Percentiles rank a stretch among this genome's conserved stretches.
Evolutionary conservation across 2,113 vertebrate species (phyloP).

Genomic region (Myiopsitta monachus): DNA sequence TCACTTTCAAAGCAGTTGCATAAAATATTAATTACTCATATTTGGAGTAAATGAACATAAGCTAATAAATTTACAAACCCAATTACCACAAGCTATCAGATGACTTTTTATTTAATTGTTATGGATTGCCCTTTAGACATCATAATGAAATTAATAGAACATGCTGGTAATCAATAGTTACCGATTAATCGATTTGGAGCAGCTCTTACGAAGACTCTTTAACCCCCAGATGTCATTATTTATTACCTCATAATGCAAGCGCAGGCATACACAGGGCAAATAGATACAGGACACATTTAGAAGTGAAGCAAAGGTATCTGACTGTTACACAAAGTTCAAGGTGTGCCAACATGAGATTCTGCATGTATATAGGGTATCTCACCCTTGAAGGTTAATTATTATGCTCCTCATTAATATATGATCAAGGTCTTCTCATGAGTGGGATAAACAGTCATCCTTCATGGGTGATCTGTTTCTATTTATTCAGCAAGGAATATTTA

Average conservation of each 20-base stretch:
- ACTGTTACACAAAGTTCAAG: conserved; percentile 43
- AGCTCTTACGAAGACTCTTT: conserved; percentile 37
- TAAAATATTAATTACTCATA: conserved; percentile 62
- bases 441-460: conserved; percentile 52
- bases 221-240: conserved; percentile 47
- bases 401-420: conserved; percentile 54
- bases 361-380: conserved; percentile 43
- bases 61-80: conserved; percentile 63
- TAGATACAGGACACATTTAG: neutral
- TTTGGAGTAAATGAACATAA: conserved; percentile 61
- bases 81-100: conserved; percentile 58
- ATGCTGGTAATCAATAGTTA: conserved; percentile 55
- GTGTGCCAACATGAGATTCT: conserved; percentile 18
- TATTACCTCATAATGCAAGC: neutral
- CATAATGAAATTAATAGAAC: conserved; percentile 65
- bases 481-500: conserved; percentile 33
- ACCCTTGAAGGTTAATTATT: conserved; percentile 62
- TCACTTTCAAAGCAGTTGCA: conserved; percentile 42
- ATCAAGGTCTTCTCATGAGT: conserved; percentile 47
- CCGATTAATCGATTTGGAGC: conserved; percentile 63
- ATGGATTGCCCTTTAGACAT: conserved; percentile 63
- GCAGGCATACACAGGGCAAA: neutral
- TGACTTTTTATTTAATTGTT: conserved; percentile 69
- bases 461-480: conserved; percentile 48
- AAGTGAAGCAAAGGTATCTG: neutral